Conservation (phyloP, 2,888 invertebrate genomes). For the Homarus gammarus region DNA sequence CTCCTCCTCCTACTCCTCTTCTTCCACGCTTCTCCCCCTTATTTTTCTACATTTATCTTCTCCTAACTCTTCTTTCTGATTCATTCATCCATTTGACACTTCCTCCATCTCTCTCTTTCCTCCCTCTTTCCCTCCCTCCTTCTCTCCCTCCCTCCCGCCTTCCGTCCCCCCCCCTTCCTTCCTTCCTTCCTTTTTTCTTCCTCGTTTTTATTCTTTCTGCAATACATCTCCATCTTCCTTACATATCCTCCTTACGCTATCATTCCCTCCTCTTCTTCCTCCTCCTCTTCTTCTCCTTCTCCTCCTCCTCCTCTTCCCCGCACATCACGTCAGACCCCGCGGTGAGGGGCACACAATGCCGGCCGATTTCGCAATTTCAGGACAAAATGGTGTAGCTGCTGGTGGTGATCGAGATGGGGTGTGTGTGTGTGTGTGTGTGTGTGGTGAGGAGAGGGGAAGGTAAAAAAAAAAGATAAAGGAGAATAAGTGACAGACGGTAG, state of each 20-base stretch:
- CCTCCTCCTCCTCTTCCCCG: not conserved
- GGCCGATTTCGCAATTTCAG: not conserved
- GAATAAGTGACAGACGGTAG: not conserved
- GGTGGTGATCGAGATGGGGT: not conserved
- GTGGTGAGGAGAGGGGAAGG: not conserved
- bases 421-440: too few species aligned
- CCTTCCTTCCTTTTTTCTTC: too few species aligned
- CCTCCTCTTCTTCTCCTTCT: not conserved
- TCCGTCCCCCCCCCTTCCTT: too few species aligned
- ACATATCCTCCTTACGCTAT: not conserved
- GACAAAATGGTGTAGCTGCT: not conserved
- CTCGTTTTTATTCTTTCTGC: too few species aligned
- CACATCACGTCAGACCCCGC: not conserved
- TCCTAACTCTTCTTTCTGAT: too few species aligned
- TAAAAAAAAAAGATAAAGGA: not conserved
- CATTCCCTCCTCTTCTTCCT: conserved; percentile 5
- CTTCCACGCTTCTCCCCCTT: too few species aligned
- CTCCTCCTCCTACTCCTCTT: too few species aligned
- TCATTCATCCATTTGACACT: too few species aligned
- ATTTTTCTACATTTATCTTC: too few species aligned
- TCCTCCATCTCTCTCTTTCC: too few species aligned
- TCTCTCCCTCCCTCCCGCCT: too few species aligned
- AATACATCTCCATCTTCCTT: not conserved
- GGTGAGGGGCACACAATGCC: not conserved
- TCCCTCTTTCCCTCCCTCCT: too few species aligned